Evolutionary conservation across 92 coral and sea anemone species (phyloP).

Genomic region (Muricea muricata): DNA sequence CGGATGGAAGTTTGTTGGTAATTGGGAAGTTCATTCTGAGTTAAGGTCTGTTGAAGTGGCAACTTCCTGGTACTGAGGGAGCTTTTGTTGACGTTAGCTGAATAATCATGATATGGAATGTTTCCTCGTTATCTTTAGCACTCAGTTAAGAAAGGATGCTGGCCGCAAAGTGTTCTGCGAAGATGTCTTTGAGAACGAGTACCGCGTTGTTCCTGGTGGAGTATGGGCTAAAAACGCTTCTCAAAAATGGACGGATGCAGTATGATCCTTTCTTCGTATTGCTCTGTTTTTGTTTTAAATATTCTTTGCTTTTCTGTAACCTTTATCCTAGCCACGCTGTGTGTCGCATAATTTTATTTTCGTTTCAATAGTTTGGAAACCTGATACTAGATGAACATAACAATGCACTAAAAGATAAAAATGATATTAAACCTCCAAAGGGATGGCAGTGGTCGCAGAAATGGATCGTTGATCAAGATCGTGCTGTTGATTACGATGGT

Average conservation of each 20-base stretch:
- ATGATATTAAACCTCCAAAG: conserved; percentile 70
- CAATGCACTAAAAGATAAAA: conserved; percentile 41
- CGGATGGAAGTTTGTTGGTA: conserved; percentile 83
- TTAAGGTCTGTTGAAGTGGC: conserved; percentile 60
- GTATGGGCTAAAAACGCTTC: conserved; percentile 60
- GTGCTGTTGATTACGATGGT: conserved; percentile 92
- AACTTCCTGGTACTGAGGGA: too few relatives aligned
- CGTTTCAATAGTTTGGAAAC: background rate
- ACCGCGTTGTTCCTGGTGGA: conserved; percentile 89
- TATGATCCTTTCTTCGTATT: conserved; percentile 3
- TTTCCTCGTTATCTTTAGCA: background rate
- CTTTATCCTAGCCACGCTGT: background rate
- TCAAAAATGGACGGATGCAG: conserved; percentile 83
- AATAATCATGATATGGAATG: too few relatives aligned
- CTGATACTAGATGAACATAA: conserved; percentile 68
- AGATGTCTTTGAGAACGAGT: conserved; percentile 87
- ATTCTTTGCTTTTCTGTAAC: background rate
- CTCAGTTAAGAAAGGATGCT: conserved; percentile 23
- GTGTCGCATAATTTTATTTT: background rate
- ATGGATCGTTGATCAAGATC: conserved; percentile 81
- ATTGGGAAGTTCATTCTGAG: conserved; percentile 83
- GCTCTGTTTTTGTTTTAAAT: background rate
- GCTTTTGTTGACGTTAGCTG: too few relatives aligned
- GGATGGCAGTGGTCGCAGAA: conserved; percentile 87
- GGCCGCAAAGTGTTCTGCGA: conserved; percentile 70